Base-by-base conservation (phyloP, 2,797 vertebrate species). In the Anguilla marmorata region DNA sequence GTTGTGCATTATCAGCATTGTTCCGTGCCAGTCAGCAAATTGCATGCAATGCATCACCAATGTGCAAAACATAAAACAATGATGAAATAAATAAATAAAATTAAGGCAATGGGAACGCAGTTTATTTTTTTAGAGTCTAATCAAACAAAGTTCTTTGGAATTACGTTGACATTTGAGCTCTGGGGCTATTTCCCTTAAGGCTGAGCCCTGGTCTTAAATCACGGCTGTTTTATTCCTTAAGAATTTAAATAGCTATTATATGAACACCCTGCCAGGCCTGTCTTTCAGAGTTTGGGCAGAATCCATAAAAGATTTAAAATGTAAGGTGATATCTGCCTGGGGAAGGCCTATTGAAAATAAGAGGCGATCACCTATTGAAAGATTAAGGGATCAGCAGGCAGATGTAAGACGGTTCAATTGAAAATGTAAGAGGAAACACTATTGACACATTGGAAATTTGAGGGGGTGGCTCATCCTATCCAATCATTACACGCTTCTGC, bases 1-100 rank as follows among this genome's bases (percentile, higher is more conserved):
- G 79, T 19, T 82, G 19, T 82, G 79, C 45, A 24, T n/a, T 82
- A 82, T 82, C 45, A 50, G 79, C 79, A 48, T n/a, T 50, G 45
- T 50, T 82, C 16, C 9, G 5, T 50, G 41, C 19, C 3, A 50
- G 83, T 54, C 83, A 84, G 83, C 83, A 58, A 54, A 84, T 11
- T 27, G 30, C 85, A 41, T 9, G 21, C 60, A 33, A 7, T 24
- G 37, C 56, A 82, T 82, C 50, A 9, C 45, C 45, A 24, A 82
- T 19, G 79, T 48, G 82, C 41, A 16, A 85, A 16, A 9, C 21
- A 58, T 45, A 45, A 41, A 48, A 83, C 80, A 83, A 45, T 11
- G 41, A 80, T n/a, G 24, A 48, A 82, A 82, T 82, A 82, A 60
- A 30, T 54, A 56, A 41, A 79, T 79, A 79, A 19, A 79, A 37